Base-by-base conservation (phyloP, 2,797 vertebrate genomes). In the Sarcophilus harrisii region DNA sequence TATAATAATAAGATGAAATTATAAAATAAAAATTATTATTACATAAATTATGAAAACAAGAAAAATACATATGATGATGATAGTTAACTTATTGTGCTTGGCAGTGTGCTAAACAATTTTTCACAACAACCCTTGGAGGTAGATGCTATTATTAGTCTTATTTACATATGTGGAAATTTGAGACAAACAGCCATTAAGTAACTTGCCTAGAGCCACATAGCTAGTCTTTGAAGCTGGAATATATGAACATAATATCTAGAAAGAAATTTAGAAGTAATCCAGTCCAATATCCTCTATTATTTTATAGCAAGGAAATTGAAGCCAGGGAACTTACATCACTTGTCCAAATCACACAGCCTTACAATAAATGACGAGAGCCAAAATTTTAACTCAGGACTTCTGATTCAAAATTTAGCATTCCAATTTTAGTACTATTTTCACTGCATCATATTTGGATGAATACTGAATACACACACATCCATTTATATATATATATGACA, bases 1-100 rank as follows among this genome's bases (percentile, higher is more conserved):
- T n/a, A n/a, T n/a, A 13, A 90, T 81, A 91, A 29, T 57, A 52
- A 8, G 66, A 8, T 92, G 55, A 98, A 92, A 90, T 96, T 89
- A 93, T 3, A 87, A 55, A 92, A 49, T 5, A 58, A 27, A 45
- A 57, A 4, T 49, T 0, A 10, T 52, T 93, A n/a, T 10, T 73
- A 55, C 45, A 27, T 54, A 89, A 73, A 87, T 94, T 11, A 96
- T 52, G 30, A 30, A 18, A 21, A 90, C 4, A 32, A 59, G 13
- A 62, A 62, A 62, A 28, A 8, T 66, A 18, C 57, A 58, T n/a
- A 66, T 66, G n/a, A 66, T 66, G 32, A 66, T 30, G 0, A 32
- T n/a, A 66, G 14, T 1, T 14, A 66, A 66, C 4, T n/a, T n/a
- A n/a, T 8, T 66, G 62, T n/a, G 32, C 32, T 14, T n/a, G 62